phyloP scores from a whole-genome alignment of 2,797 vertebrate species.

The Cossypha caffra region DNA sequence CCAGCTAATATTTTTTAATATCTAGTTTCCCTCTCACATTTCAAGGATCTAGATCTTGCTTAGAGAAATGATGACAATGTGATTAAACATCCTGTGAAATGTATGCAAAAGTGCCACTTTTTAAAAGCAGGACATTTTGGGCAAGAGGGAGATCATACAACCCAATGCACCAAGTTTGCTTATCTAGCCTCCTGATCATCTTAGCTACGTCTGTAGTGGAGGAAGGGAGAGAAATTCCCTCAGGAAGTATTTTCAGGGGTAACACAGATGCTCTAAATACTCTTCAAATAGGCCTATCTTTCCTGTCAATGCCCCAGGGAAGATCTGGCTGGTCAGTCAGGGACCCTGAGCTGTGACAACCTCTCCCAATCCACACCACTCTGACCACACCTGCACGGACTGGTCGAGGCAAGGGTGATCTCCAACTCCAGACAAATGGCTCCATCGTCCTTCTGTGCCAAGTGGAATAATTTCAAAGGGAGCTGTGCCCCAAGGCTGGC shows the following conservation, averaged over 20 bases:
- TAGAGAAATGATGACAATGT: rapidly evolving
- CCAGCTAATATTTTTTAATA: neutral
- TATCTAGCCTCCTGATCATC: neutral
- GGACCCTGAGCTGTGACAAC: neutral
- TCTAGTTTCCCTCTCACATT: neutral
- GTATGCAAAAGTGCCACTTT: neutral
- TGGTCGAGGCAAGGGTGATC: neutral
- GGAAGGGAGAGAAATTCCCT: neutral
- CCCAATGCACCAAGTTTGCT: neutral
- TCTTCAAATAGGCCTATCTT: slow-evolving; percentile 28
- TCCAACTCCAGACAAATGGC: neutral
- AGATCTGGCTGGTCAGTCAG: neutral
- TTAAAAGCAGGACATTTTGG: neutral
- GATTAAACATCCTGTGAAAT: neutral
- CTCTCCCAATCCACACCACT: slow-evolving; percentile 26
- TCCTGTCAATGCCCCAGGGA: rapidly evolving
- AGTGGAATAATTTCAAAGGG: neutral
- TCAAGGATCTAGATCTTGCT: neutral
- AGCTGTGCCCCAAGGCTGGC: neutral
- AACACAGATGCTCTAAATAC: slow-evolving; percentile 50
- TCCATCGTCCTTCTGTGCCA: neutral
- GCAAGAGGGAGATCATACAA: neutral
- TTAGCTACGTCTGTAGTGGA: neutral
- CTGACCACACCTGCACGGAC: neutral
- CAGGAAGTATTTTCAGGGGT: neutral